Percentiles rank a stretch among this genome's conserved stretches.
Evolutionary conservation across 2,797 vertebrate species (phyloP).

Genomic region (Bryconaethiops microstoma): DNA sequence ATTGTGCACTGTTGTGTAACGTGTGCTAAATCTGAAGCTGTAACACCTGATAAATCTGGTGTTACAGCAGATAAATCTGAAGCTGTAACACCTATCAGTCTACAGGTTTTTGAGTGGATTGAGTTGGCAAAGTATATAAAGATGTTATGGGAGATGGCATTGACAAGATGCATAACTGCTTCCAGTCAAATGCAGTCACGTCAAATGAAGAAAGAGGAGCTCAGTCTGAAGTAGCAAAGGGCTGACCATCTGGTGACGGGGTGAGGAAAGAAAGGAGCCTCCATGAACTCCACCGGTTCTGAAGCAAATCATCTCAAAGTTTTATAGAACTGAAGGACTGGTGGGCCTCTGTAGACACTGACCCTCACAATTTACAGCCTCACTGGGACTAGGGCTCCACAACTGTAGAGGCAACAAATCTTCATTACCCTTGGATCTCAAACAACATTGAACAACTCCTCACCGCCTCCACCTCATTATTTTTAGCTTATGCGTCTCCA

Average conservation of each 20-base stretch:
- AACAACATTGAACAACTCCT: conserved; percentile 56
- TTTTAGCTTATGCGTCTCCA: conserved; percentile 34
- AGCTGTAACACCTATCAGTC: conserved; percentile 15
- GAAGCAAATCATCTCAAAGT: conserved; percentile 53
- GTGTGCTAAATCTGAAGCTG: conserved; percentile 35
- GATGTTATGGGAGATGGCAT: conserved; percentile 50
- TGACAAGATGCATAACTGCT: conserved; percentile 41
- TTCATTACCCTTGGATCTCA: conserved; percentile 55
- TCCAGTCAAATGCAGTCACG: conserved; percentile 27
- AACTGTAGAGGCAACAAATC: conserved; percentile 62
- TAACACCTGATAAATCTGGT: conserved; percentile 28
- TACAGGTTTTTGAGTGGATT: conserved; percentile 36
- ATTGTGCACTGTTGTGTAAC: conserved; percentile 9
- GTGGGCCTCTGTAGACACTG: conserved; percentile 55
- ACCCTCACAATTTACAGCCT: conserved; percentile 64
- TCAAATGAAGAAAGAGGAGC: conserved; percentile 22
- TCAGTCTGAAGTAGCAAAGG: conserved; percentile 27
- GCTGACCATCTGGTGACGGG: conserved; percentile 48
- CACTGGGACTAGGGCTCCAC: conserved; percentile 44
- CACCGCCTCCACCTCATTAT: conserved; percentile 37
- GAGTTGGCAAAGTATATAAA: conserved; percentile 49
- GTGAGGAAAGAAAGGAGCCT: conserved; percentile 7
- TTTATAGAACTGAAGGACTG: conserved; percentile 56
- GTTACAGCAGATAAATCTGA: no score
- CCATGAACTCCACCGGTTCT: conserved; percentile 36